phyloP scores from a whole-genome alignment of 2,113 vertebrate species.

The Rhea pennata region DNA sequence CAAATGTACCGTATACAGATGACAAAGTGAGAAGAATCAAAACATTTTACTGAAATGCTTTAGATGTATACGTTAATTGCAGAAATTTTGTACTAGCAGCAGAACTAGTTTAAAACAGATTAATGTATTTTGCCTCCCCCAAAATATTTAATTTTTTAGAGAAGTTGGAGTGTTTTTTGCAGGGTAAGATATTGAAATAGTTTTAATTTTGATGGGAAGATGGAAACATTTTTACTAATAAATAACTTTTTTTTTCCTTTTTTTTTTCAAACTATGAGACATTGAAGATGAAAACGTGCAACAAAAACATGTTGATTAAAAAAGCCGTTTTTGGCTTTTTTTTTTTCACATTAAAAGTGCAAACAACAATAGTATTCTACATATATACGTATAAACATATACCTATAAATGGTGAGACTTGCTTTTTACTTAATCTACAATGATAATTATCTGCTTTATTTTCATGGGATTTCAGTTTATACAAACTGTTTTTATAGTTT shows the following conservation, averaged over 20 bases:
- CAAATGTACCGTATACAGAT: not conserved
- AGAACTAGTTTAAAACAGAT: not conserved
- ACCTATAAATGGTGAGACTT: accelerated
- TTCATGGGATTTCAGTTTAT: not conserved
- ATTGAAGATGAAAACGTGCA: not conserved
- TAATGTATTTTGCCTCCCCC: not conserved
- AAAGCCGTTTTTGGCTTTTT: not conserved
- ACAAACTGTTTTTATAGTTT: no score
- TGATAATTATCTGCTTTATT: not conserved
- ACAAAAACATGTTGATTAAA: not conserved
- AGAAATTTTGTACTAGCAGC: not conserved
- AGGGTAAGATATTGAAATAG: not conserved
- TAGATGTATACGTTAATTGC: not conserved
- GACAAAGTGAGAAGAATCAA: not conserved
- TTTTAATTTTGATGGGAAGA: not conserved
- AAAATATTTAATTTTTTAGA: not conserved
- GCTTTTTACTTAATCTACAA: not conserved
- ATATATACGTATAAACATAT: not conserved
- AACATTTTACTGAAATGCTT: not conserved
- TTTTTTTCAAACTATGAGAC: not conserved
- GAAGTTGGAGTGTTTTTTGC: not conserved
- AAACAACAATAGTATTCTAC: not conserved
- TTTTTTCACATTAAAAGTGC: not conserved
- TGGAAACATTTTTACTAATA: not conserved
- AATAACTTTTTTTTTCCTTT: not conserved